Evolutionary conservation across 2,888 invertebrate species (phyloP), one percentile per base, ranked within the genome.

Genomic region (Caenorhabditis angaria): DNA sequence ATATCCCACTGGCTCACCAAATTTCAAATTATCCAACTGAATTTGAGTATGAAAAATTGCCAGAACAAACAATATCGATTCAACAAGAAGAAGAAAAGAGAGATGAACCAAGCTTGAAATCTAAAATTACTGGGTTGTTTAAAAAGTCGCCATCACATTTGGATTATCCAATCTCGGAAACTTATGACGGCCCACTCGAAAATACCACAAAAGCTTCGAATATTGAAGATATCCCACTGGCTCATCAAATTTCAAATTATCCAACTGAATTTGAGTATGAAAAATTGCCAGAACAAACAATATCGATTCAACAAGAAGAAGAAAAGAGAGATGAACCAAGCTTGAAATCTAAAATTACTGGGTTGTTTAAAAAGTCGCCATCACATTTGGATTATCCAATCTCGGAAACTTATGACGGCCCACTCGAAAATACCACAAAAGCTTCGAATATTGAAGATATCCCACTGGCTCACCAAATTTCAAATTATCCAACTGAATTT

Each of bases 371-470:
- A 22, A 28, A 50, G 27, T 50, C 59, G n/a, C 57, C 68, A 8
- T 78, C 78, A 29, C 78, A 77, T 28, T 64, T 64, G n/a, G 77
- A 79, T 56, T 77, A 76, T 59, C 78, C 78, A 41, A 55, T 50
- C n/a, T 59, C 61, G 60, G 74, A 71, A 54, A 12, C 22, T 41
- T 74, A 65, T 62, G 65, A 65, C 25, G 76, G 76, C 51, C 69
- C 72, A 32, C 29, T 76, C 25, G 78, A 81, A 20, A 54, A 63
- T n/a, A 73, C 68, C 18, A 65, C 65, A 10, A 59, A 61, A 28
- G n/a, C 53, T 6, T 29, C 22, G 35, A 70, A 74, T 22, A 53
- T 74, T 22, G 70, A 61, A 6, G 66, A 65, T n/a, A 22, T 54
- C 3, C 76, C 81, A 24, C 24, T 75, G 27, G 41, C 65, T 28